Evolutionary conservation across 2,888 invertebrate genomes (phyloP).

Genomic region (Taphrorychus bicolor): DNA sequence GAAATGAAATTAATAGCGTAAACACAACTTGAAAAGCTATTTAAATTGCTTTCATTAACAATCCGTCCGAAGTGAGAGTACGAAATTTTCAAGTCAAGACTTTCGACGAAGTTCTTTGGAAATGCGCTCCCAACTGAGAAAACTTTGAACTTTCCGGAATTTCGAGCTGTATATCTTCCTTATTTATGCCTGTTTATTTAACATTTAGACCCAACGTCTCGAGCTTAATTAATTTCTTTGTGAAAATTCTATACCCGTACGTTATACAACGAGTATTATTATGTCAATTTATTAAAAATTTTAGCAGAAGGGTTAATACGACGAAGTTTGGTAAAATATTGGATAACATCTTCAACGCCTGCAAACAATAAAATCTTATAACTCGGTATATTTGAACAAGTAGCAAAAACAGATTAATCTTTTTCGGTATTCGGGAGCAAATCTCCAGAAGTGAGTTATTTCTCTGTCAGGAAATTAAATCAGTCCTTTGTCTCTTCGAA

Average conservation of each 20-base stretch:
- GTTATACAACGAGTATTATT: background rate
- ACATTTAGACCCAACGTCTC: background rate
- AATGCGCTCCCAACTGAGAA: slow-evolving; percentile 1
- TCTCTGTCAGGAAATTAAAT: slow-evolving; percentile 1
- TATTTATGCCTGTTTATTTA: slow-evolving; percentile 5
- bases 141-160: background rate
- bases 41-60: background rate
- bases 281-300: background rate
- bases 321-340: background rate
- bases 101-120: background rate
- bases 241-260: background rate
- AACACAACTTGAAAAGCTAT: background rate
- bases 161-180: background rate
- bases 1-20: background rate
- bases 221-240: background rate
- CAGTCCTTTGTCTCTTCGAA: slow-evolving; percentile 15
- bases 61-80: background rate
- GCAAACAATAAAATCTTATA: slow-evolving; percentile 5
- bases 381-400: background rate
- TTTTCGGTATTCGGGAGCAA: background rate
- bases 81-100: background rate
- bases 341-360: background rate
- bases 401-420: slow-evolving; percentile 15
- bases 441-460: slow-evolving; percentile 7
- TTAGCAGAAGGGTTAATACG: background rate